Percentiles rank a stretch among this genome's conserved stretches.
Conservation (phyloP, 2,113 vertebrate genomes). For the Heterochromis multidens region DNA sequence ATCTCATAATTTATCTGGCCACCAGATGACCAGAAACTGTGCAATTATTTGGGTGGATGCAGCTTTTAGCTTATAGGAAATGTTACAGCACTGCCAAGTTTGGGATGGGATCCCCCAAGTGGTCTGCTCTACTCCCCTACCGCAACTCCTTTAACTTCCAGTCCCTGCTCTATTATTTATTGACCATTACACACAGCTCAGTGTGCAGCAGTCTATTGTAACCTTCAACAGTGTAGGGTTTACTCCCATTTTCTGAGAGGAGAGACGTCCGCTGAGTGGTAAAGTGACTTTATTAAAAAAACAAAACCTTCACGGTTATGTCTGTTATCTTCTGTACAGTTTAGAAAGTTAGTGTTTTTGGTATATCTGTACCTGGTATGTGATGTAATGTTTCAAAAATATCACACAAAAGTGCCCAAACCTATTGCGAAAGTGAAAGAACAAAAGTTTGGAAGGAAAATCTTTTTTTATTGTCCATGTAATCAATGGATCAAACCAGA, state of each 20-base stretch:
- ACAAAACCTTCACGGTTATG: background rate
- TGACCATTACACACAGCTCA: constrained; percentile 7
- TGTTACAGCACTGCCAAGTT: constrained; percentile 23
- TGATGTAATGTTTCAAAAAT: background rate
- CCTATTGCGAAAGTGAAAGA: background rate
- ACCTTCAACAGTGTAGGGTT: background rate
- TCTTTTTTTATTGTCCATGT: background rate
- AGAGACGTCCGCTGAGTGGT: background rate
- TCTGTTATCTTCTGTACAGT: background rate
- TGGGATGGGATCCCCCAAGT: constrained; percentile 13
- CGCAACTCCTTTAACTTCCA: constrained; percentile 27
- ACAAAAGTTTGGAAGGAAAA: background rate
- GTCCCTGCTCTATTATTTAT: constrained; percentile 60
- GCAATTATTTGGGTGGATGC: background rate
- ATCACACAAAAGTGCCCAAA: background rate
- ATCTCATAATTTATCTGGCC: constrained; percentile 40
- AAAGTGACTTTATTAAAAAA: background rate
- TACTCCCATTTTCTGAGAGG: background rate
- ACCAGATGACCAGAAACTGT: background rate
- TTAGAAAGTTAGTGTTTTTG: background rate
- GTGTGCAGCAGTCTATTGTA: constrained; percentile 14
- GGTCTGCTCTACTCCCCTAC: background rate
- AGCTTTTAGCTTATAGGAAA: background rate
- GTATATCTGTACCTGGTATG: background rate
- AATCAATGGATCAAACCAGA: background rate